Base-by-base conservation (phyloP, 1,140 invertebrate genomes). In the Scaptomyza montana region DNA sequence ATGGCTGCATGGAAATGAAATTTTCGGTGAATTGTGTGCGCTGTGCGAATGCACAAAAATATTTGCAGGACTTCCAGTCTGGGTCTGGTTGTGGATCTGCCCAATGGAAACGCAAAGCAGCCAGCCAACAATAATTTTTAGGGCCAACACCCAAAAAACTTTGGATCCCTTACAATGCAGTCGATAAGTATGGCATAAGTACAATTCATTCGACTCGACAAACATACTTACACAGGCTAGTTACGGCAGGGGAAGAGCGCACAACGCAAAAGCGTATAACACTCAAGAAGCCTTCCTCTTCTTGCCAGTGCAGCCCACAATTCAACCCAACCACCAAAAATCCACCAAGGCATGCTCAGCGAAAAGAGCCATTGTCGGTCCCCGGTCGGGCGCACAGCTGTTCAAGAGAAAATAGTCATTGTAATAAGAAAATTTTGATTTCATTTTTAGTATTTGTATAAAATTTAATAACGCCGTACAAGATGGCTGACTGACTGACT, bases 391-490 rank as follows among this genome's bases (percentile, higher is more conserved):
- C 54, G 62, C 72, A 74, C 73, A 76, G 67, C 73, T 76, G 73
- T 72, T 76, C 68, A 19, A 66, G 49, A 72, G 73, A 74, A 89
- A 87, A 87, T 87, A 87, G 84, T 87, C 84, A 87, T 87, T 87
- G 84, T 87, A 87, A 87, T 87, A 87, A 87, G 84, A 87, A 87
- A 87, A 87, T 87, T 87, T 87, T 87, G 84, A 89, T 87, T 87
- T 87, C 84, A 89, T 87, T 89, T 87, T 87, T 87, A 87, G 84
- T 87, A 87, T 87, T 87, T 89, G 84, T 87, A 80, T 87, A 89
- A 87, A 87, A 87, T 87, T 87, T 87, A 87, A 87, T 87, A 87
- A 87, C 84, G 79, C 76, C 84, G 84, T 79, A 89, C 84, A 87
- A 87, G 84, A 87, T 87, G 82, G 82, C 82, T 82, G 82, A 86